phyloP scores from a whole-genome alignment of 2,888 invertebrate genomes.

The Endomychus coccineus region DNA sequence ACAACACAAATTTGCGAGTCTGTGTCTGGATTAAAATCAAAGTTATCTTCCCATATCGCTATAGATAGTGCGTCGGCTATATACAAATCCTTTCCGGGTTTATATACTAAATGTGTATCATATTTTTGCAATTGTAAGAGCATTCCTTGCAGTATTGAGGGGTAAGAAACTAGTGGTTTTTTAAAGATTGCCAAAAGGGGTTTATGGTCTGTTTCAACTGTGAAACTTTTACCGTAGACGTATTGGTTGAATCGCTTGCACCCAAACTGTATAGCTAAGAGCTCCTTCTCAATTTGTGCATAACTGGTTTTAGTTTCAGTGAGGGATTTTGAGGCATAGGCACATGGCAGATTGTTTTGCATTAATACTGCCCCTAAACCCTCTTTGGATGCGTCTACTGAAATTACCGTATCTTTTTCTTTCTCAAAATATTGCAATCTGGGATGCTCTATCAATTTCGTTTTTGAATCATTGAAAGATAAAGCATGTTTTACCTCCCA shows the following conservation, averaged over 20 bases:
- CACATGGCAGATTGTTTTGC: slow-evolving; percentile 28
- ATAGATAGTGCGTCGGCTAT: slow-evolving; percentile 17
- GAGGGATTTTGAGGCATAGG: slow-evolving; percentile 32
- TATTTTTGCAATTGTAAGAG: slow-evolving; percentile 15
- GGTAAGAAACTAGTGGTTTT: slow-evolving; percentile 17
- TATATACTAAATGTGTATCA: slow-evolving; percentile 16
- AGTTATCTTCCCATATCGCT: slow-evolving; percentile 10
- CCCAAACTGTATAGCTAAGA: slow-evolving; percentile 26
- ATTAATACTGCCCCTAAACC: slow-evolving; percentile 33
- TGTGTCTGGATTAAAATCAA: slow-evolving; percentile 12
- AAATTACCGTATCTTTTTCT: slow-evolving; percentile 15
- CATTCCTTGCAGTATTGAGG: slow-evolving; percentile 19
- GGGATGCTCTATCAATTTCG: slow-evolving; percentile 25
- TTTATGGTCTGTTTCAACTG: slow-evolving; percentile 35
- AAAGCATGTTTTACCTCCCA: slow-evolving; percentile 24
- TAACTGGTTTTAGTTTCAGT: slow-evolving; percentile 30
- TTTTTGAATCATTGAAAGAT: slow-evolving; percentile 30
- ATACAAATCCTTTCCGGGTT: slow-evolving; percentile 19
- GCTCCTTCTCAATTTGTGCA: slow-evolving; percentile 38
- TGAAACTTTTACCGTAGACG: slow-evolving; percentile 27
- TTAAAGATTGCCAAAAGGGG: slow-evolving; percentile 31
- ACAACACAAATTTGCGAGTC: slow-evolving; percentile 15
- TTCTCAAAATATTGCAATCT: slow-evolving; percentile 31
- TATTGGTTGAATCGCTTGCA: slow-evolving; percentile 31
- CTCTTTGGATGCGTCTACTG: slow-evolving; percentile 32